A percentile compares a stretch with the other conserved stretches of the same genome.
Evolutionary conservation across 2,888 invertebrate genomes (phyloP).

Genomic region (Synergus itoensis): DNA sequence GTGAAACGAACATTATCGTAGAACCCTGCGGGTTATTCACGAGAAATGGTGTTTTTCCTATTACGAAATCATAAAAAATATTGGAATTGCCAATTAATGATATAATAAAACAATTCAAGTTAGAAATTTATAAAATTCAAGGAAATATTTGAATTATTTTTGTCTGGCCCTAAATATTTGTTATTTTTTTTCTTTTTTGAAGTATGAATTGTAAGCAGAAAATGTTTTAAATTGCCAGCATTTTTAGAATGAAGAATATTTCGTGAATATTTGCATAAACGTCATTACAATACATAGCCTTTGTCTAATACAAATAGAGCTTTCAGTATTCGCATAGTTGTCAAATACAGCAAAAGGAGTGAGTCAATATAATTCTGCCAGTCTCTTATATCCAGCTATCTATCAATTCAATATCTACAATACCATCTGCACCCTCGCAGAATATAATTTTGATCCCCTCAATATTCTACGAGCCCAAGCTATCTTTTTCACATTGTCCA

Average conservation of each 20-base stretch:
- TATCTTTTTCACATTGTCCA: not conserved
- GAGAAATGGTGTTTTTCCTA: not conserved
- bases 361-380: slow-evolving; percentile 5
- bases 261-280: not conserved
- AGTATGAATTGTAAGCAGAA: not conserved
- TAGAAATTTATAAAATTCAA: no score
- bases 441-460: not conserved
- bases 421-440: slow-evolving; percentile 21
- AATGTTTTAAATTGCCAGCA: not conserved
- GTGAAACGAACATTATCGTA: not conserved
- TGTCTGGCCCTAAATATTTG: no score
- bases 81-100: not conserved
- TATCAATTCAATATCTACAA: slow-evolving; percentile 8
- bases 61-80: not conserved
- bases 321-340: not conserved
- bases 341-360: not conserved
- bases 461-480: not conserved
- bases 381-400: slow-evolving; percentile 3
- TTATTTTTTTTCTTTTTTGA: not conserved
- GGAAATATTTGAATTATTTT: no score
- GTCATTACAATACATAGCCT: no score
- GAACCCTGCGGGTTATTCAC: not conserved
- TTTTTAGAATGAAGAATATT: not conserved
- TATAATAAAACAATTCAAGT: no score
- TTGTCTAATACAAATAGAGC: not conserved